Evolutionary conservation across 2,888 invertebrate species (phyloP).

Genomic region (Drosophila quinaria): DNA sequence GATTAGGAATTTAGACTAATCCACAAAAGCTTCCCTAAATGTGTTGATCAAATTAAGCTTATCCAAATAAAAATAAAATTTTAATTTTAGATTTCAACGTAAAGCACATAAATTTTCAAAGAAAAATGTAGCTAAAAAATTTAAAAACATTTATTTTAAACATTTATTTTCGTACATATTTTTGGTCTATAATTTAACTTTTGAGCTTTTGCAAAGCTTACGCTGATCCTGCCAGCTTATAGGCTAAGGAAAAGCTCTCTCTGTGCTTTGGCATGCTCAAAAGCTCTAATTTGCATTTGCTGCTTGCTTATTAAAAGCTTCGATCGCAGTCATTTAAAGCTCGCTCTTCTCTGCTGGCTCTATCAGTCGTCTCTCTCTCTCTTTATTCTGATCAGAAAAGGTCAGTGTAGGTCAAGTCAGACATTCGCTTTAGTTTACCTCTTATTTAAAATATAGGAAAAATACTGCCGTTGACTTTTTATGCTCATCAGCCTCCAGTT

Average conservation of each 20-base stretch:
- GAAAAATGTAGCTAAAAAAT: too few species aligned
- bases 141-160: too few species aligned
- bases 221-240: background rate
- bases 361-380: background rate
- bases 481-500: slow-evolving; percentile 7
- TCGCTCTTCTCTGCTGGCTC: background rate
- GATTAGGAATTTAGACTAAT: background rate
- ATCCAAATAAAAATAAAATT: too few species aligned
- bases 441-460: background rate
- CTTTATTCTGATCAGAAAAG: slow-evolving; percentile 33
- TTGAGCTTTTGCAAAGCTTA: slow-evolving; percentile 8
- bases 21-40: background rate
- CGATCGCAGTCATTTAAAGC: slow-evolving; percentile 7
- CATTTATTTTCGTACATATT: too few species aligned
- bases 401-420: slow-evolving; percentile 39
- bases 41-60: background rate
- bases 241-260: background rate
- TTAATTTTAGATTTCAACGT: too few species aligned
- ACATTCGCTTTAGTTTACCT: background rate
- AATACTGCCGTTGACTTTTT: background rate
- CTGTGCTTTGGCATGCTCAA: background rate
- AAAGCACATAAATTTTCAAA: too few species aligned
- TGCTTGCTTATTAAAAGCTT: slow-evolving; percentile 13
- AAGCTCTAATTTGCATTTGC: background rate
- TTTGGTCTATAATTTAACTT: background rate